These are phyloP conservation scores for Phengaris arion DNA, from an alignment of 2,888 invertebrate species.

Conservation along the genomic window DNA sequence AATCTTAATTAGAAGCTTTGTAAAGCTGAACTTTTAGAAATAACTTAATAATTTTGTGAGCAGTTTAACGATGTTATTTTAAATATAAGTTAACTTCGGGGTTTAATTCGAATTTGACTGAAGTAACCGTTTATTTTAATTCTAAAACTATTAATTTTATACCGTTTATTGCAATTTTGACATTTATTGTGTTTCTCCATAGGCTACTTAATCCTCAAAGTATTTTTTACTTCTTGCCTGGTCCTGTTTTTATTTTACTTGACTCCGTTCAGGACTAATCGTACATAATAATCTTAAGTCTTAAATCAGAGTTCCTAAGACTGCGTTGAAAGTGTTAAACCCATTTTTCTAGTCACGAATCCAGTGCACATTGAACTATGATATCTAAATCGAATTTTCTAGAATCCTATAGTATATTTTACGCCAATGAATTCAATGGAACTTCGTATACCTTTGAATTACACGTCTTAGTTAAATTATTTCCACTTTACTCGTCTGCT, in stretches of 20 bases:
- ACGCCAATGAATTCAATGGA: slow-evolving; percentile 13
- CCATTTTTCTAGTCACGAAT: slow-evolving; percentile 1
- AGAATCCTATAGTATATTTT: slow-evolving; percentile 10
- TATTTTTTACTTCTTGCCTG: neutral
- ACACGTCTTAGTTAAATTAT: slow-evolving; percentile 23
- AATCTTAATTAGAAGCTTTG: slow-evolving; percentile 47
- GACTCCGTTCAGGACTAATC: neutral
- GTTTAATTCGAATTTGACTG: neutral
- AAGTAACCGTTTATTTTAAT: neutral
- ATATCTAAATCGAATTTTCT: slow-evolving; percentile 14
- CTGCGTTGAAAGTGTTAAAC: neutral
- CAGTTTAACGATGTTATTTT: slow-evolving; percentile 43
- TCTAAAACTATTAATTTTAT: neutral
- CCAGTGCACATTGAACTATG: slow-evolving; percentile 7
- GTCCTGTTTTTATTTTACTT: neutral
- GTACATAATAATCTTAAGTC: neutral
- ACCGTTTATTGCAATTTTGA: no score
- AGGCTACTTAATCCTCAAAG: neutral
- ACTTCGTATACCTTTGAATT: slow-evolving; percentile 19
- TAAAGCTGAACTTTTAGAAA: slow-evolving; percentile 44
- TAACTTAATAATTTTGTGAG: slow-evolving; percentile 44
- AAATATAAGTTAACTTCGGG: neutral
- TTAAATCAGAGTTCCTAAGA: neutral
- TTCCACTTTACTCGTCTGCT: slow-evolving; percentile 26
- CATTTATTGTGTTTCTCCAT: no score